Conservation (phyloP, 2,888 invertebrate genomes). For the Lasius fuliginosus region DNA sequence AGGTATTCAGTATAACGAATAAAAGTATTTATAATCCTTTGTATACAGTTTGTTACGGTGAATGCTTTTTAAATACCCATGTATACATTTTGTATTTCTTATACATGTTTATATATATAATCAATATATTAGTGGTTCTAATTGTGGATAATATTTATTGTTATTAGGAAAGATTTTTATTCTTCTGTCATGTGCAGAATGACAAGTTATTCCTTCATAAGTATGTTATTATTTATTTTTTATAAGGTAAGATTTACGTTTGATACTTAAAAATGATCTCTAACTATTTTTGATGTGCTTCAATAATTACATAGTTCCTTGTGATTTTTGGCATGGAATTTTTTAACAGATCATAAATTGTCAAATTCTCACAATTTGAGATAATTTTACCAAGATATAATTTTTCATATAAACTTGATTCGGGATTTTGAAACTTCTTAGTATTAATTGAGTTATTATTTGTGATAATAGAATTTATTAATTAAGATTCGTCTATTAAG, state of each 20-base stretch:
- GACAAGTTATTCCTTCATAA: not conserved
- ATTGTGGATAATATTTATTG: not conserved
- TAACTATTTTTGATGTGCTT: not conserved
- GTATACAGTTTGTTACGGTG: slow-evolving; percentile 24
- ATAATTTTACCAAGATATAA: not conserved
- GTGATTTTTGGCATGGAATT: not conserved
- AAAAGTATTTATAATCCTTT: slow-evolving; percentile 76
- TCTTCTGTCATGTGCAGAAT: not conserved
- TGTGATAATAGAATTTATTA: not conserved
- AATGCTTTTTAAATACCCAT: not conserved
- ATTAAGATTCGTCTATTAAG: not conserved
- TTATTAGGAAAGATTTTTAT: not conserved
- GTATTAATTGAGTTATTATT: not conserved
- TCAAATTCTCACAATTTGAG: not conserved
- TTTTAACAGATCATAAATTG: not conserved
- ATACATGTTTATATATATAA: not conserved
- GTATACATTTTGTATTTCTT: not conserved
- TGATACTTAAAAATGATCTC: not conserved
- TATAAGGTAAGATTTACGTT: not conserved
- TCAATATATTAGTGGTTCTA: not conserved
- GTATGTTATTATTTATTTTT: not conserved
- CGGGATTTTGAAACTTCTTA: not conserved
- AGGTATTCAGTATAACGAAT: slow-evolving; percentile 74
- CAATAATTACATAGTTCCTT: not conserved
- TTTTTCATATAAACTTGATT: not conserved